phyloP scores from a whole-genome alignment of 2,113 vertebrate species.

The Lagopus leucura region DNA sequence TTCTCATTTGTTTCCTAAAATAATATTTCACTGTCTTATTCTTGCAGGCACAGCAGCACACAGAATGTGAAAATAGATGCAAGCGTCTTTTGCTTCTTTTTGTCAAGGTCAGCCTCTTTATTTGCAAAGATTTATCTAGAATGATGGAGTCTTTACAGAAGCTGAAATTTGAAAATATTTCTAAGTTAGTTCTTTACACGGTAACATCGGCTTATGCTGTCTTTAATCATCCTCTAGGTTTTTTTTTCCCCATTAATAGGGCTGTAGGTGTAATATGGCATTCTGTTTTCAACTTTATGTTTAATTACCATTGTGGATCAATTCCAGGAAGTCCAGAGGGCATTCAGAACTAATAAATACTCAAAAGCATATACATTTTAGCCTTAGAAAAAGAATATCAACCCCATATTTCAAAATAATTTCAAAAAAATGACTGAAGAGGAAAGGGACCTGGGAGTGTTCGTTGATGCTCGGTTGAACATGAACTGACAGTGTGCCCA shows the following conservation, averaged over 20 bases:
- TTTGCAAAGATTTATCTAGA: background rate
- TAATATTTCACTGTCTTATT: conserved; percentile 44
- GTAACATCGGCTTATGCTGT: background rate
- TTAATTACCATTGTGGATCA: background rate
- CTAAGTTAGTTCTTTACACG: background rate
- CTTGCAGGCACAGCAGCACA: conserved; percentile 18
- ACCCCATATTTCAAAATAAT: background rate
- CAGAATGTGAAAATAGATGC: conserved; percentile 28
- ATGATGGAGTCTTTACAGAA: background rate
- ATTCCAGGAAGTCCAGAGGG: background rate
- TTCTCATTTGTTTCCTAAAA: conserved; percentile 45
- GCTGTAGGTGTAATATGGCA: rapidly evolving
- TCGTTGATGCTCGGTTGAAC: too few relatives aligned
- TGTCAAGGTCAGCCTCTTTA: background rate
- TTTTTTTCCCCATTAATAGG: background rate
- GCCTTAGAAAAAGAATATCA: background rate
- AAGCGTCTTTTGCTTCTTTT: conserved; percentile 1
- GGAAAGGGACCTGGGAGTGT: too few relatives aligned
- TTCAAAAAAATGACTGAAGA: background rate
- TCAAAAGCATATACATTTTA: background rate
- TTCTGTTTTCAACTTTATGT: background rate
- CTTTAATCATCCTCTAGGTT: background rate
- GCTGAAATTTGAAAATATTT: background rate
- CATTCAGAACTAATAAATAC: background rate
- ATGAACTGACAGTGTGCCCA: too few relatives aligned